Percentiles rank a stretch among this genome's conserved stretches.
Evolutionary conservation across 2,888 invertebrate genomes (phyloP).

Genomic region (Teleogryllus oceanicus): DNA sequence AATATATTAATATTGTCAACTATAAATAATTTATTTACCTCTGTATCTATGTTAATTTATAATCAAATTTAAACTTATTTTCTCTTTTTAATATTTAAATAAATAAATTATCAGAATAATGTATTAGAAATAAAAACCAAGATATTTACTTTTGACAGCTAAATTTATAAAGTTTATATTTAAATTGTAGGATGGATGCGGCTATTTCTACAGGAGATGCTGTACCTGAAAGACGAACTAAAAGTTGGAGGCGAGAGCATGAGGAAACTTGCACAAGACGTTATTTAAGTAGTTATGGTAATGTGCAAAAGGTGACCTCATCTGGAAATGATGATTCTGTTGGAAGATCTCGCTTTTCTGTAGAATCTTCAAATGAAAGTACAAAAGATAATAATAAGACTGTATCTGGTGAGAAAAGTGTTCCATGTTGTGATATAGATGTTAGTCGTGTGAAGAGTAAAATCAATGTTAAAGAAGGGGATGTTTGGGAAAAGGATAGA

Average conservation of each 20-base stretch:
- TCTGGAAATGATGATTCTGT: background rate
- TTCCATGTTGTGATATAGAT: conserved; percentile 9
- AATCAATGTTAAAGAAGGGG: background rate
- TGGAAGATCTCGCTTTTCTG: background rate
- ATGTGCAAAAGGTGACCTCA: background rate
- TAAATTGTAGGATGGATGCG: conserved; percentile 24
- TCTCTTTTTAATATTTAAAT: too few species aligned
- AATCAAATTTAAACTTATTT: too few species aligned
- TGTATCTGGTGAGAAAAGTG: background rate
- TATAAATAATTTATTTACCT: too few species aligned
- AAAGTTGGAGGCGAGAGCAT: conserved; percentile 36
- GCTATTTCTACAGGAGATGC: conserved; percentile 19
- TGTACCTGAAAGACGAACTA: conserved; percentile 32
- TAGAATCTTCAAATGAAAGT: background rate
- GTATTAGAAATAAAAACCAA: too few species aligned
- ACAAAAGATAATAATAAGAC: background rate
- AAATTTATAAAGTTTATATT: too few species aligned
- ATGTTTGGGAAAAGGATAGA: background rate
- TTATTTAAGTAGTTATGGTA: conserved; percentile 4
- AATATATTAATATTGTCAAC: too few species aligned
- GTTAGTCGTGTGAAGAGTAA: background rate
- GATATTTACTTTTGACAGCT: too few species aligned
- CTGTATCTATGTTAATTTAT: too few species aligned
- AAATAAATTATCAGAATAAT: too few species aligned
- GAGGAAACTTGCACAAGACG: conserved; percentile 32